Base-by-base conservation (phyloP, 2,888 invertebrate genomes). In the Noctua janthina region DNA sequence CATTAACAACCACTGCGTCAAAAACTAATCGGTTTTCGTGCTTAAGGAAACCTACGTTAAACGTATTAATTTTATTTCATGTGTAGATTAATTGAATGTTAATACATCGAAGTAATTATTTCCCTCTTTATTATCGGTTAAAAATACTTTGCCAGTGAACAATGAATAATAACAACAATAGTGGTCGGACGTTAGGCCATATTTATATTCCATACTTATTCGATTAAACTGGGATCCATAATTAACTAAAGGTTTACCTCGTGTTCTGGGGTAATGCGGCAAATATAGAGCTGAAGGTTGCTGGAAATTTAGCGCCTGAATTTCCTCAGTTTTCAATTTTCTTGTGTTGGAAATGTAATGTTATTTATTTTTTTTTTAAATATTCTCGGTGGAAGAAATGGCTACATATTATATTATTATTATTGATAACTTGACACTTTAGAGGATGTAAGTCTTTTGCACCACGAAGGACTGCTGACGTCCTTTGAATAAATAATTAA, bases 401-500 rank as follows among this genome's bases (percentile, higher is more conserved):
- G n/a, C 29, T 49, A 23, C 56, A 20, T 70, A 35, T 3, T 11
- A 69, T 29, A 56, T 23, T 66, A 68, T 39, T 70, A 49, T 68
- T 76, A 73, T 75, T 73, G 46, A 54, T 74, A 74, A 54, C 29
- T 74, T 29, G 68, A 64, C 54, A n/a, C 76, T 68, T 59, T 82
- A 75, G 62, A 84, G 76, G 64, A 76, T 79, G 69, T 82, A 20
- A 79, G 77, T 82, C 69, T 73, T 82, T 76, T 69, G 69, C 78
- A 79, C 83, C 49, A 78, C 43, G 73, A 84, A 79, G 77, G 79
- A 86, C 75, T 56, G 82, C 70, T 80, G 85, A 84, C 82, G 83
- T 81, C 43, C 56, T 54, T 79, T 84, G 89, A 87, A 89, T 89
- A 87, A 76, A 74, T 88, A 88, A 89, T 87, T 80, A 79, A 87